Percentiles rank a stretch among this genome's conserved stretches.
Conservation (phyloP, 2,113 vertebrate species). For the Rhizomys pruinosus region DNA sequence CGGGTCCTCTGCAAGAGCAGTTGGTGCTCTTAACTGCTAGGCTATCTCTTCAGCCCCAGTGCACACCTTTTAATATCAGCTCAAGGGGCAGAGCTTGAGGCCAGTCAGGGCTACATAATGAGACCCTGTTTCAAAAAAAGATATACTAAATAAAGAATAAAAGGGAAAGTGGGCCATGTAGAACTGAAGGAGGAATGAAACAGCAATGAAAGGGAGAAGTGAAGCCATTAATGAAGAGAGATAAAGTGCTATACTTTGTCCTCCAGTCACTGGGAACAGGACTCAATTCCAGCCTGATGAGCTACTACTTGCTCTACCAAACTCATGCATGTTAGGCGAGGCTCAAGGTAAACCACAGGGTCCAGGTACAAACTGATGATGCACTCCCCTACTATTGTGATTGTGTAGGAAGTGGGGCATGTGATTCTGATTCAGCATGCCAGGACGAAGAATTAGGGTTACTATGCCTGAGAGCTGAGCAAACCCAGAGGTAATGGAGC, state of each 20-base stretch:
- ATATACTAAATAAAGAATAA: conserved; percentile 12
- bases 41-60: no score
- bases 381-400: not conserved
- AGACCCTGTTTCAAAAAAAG: not conserved
- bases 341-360: not conserved
- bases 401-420: not conserved
- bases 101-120: no score
- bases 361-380: not conserved
- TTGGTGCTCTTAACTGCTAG: no score
- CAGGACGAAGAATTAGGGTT: not conserved
- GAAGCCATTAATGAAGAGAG: not conserved
- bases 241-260: not conserved
- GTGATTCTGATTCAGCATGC: not conserved
- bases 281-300: not conserved
- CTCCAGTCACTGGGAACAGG: no score
- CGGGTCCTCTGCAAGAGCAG: no score
- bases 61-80: no score
- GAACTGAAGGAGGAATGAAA: not conserved
- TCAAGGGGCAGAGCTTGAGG: no score
- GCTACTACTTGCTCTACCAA: not conserved
- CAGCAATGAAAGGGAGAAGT: not conserved
- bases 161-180: not conserved
- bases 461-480: not conserved
- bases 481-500: not conserved
- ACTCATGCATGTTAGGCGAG: not conserved